Evolutionary conservation across 2,113 vertebrate genomes (phyloP).

Genomic region (Polypterus senegalus): DNA sequence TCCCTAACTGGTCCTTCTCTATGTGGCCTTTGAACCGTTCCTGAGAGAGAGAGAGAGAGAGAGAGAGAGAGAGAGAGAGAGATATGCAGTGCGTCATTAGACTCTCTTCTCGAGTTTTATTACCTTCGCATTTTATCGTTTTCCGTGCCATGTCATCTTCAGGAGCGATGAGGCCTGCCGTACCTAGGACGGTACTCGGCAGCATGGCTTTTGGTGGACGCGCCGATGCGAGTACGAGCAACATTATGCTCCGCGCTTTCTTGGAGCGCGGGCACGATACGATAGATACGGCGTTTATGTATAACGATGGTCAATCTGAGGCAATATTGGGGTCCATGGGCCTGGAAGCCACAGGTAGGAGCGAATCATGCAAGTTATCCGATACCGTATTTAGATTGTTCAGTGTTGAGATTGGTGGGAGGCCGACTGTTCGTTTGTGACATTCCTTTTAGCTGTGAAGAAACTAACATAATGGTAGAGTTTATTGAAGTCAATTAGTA

Average conservation of each 20-base stretch:
- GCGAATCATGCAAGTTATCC: too few species aligned
- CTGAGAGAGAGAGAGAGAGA: too few species aligned
- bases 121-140: neutral
- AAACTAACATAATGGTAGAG: too few species aligned
- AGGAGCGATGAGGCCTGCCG: slow-evolving; percentile 1
- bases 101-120: too few species aligned
- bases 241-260: slow-evolving; percentile 53
- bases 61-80: too few species aligned
- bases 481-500: too few species aligned
- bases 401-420: too few species aligned
- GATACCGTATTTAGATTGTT: too few species aligned
- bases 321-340: slow-evolving; percentile 60
- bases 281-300: slow-evolving; percentile 78
- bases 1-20: slow-evolving; percentile 22
- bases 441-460: too few species aligned
- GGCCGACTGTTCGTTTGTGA: too few species aligned
- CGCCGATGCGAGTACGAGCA: slow-evolving; percentile 48
- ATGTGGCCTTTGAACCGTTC: slow-evolving; percentile 20
- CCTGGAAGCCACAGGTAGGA: slow-evolving; percentile 43
- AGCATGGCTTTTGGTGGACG: slow-evolving; percentile 76
- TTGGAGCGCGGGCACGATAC: slow-evolving; percentile 48
- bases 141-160: slow-evolving; percentile 39
- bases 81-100: too few species aligned
- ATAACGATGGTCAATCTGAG: slow-evolving; percentile 71
- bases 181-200: slow-evolving; percentile 62